These are phyloP conservation scores for Emberiza fucata DNA, from an alignment of 2,113 vertebrate genomes.

Conservation along the genomic window DNA sequence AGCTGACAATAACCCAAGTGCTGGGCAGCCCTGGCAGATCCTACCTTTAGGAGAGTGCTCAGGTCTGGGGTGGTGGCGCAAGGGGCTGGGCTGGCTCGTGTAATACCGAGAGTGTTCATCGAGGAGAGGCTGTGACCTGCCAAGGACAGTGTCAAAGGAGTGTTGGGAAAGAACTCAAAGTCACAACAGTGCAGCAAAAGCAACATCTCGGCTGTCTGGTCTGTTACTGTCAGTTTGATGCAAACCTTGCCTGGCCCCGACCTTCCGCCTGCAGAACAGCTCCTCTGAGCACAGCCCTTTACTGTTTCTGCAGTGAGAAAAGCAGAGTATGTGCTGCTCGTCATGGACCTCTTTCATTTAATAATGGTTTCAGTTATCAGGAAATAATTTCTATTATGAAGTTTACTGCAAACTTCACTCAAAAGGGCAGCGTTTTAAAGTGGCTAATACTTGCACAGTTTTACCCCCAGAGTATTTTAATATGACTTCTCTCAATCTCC, in stretches of 20 bases:
- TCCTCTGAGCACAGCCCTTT: background rate
- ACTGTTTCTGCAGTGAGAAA: background rate
- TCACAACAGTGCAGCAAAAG: background rate
- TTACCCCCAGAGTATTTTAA: background rate
- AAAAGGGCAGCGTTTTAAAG: background rate
- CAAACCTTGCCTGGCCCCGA: background rate
- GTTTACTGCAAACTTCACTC: background rate
- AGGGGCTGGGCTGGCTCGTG: slow-evolving; percentile 63
- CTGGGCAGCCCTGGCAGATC: background rate
- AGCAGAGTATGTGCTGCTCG: background rate
- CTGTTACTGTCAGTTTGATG: background rate
- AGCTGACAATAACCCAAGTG: background rate
- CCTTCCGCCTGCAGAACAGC: background rate
- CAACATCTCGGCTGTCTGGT: background rate
- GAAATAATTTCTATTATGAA: background rate
- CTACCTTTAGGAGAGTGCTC: slow-evolving; percentile 79
- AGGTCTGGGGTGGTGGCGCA: slow-evolving; percentile 57
- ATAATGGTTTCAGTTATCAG: background rate
- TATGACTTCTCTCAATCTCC: background rate
- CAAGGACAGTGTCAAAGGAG: background rate
- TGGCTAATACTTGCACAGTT: background rate
- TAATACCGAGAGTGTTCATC: slow-evolving; percentile 42
- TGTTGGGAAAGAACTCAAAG: background rate
- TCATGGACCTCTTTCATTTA: background rate
- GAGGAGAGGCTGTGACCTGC: slow-evolving; percentile 61